phyloP scores from a whole-genome alignment of 2,888 invertebrate genomes.

The Laothoe populi region DNA sequence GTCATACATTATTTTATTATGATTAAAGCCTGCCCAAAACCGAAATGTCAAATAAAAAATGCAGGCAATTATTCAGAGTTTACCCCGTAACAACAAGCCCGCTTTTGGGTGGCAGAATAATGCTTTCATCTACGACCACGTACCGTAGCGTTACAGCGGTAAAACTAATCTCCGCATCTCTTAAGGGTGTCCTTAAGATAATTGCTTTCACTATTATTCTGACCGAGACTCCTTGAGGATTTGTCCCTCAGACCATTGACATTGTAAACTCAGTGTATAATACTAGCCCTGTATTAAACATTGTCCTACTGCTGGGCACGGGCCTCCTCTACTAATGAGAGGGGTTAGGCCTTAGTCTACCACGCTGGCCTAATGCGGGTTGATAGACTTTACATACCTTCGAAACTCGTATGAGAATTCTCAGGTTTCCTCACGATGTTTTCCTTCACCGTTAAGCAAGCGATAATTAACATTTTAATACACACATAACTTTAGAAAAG shows the following conservation, averaged over 20 bases:
- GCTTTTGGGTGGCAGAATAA: not conserved
- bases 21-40: not conserved
- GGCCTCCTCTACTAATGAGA: too few species aligned
- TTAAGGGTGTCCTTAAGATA: constrained; percentile 23
- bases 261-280: constrained; percentile 19
- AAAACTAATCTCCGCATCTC: constrained; percentile 20
- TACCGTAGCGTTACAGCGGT: constrained; percentile 12
- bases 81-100: not conserved
- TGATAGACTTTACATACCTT: too few species aligned
- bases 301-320: too few species aligned
- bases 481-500: too few species aligned
- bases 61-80: not conserved
- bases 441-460: too few species aligned
- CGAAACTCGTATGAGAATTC: too few species aligned
- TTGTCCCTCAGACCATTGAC: constrained; percentile 32
- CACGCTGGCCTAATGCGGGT: too few species aligned
- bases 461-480: too few species aligned
- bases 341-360: too few species aligned
- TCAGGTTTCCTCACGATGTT: too few species aligned
- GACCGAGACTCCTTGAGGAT: constrained; percentile 21
- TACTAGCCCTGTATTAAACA: not conserved
- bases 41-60: not conserved
- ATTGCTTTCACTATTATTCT: constrained; percentile 22
- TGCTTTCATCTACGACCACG: constrained; percentile 8
- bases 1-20: not conserved